Evolutionary conservation across 2,888 invertebrate genomes (phyloP), one percentile per base, ranked within the genome.

Genomic region (Unio delphinus): DNA sequence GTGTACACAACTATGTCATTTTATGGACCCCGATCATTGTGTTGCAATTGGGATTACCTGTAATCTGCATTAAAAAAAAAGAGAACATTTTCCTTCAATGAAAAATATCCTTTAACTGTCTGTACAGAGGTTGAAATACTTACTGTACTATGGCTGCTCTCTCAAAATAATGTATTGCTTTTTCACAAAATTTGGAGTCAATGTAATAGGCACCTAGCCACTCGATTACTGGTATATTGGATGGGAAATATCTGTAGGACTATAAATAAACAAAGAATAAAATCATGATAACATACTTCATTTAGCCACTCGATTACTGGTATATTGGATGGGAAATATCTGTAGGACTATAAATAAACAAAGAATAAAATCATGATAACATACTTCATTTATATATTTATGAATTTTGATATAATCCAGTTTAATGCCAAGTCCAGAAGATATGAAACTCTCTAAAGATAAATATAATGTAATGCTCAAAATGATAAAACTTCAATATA

Each of bases 181-280:
- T 96, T 88, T 97, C 96, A 55, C 95, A 94, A 63, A 96, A 94
- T 91, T 96, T 95, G 87, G 95, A 93, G 84, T 96, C 95, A 73
- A 96, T 94, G 87, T 95, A 96, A 89, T 97, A 95, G 0, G 95
- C 95, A 34, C 96, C 96, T 67, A 97, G 92, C 93, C 96, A 96
- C 86, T 95, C 95, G 76, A 96, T 94, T 0, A 95, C 95, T 64
- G 93, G 93, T 68, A 94, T 91, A 87, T 94, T 93, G 34, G 94
- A 93, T 26, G 94, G 94, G 84, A 93, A 93, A 86, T 93, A 93
- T 70, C 94, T 92, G 87, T 93, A 94, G 4, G 94, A 93, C 94
- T 94, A 89, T 67, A 91, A 88, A 72, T 57, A 65, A 55, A 45
- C 45, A 45, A 45, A 45, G 45, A 45, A 3, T 11, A 45, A 45